phyloP scores from a whole-genome alignment of 2,888 invertebrate species.

The Sympetrum striolatum region DNA sequence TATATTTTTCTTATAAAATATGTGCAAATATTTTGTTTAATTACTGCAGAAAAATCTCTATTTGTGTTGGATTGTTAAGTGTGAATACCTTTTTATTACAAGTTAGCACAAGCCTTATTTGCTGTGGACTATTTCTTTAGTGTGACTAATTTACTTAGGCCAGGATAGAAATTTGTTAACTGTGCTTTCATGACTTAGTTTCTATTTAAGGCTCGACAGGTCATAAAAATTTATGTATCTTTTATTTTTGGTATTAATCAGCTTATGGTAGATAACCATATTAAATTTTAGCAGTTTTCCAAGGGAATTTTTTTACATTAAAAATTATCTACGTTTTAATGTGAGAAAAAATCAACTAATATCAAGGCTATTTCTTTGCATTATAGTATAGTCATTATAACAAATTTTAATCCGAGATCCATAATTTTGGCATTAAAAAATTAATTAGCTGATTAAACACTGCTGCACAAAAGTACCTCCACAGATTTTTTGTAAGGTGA shows the following conservation, averaged over 20 bases:
- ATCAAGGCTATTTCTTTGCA: too few relatives aligned
- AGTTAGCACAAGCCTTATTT: background rate
- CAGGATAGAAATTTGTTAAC: background rate
- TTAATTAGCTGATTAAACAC: background rate
- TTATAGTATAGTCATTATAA: too few relatives aligned
- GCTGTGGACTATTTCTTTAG: background rate
- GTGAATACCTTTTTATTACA: background rate
- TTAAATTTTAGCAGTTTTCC: background rate
- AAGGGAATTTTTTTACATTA: background rate
- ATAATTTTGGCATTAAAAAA: too few relatives aligned
- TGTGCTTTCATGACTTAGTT: background rate
- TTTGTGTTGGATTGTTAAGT: constrained; percentile 17
- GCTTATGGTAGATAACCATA: background rate
- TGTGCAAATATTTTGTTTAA: constrained; percentile 10
- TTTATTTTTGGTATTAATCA: background rate
- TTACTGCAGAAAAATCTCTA: background rate
- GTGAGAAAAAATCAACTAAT: too few relatives aligned
- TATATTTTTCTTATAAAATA: background rate
- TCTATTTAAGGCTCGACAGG: background rate
- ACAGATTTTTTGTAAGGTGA: background rate
- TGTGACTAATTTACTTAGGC: background rate
- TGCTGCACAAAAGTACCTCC: background rate
- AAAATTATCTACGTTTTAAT: background rate
- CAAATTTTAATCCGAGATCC: too few relatives aligned
- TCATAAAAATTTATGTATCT: background rate